Conservation (phyloP, 1,140 invertebrate genomes). For the Telenomus remus region DNA sequence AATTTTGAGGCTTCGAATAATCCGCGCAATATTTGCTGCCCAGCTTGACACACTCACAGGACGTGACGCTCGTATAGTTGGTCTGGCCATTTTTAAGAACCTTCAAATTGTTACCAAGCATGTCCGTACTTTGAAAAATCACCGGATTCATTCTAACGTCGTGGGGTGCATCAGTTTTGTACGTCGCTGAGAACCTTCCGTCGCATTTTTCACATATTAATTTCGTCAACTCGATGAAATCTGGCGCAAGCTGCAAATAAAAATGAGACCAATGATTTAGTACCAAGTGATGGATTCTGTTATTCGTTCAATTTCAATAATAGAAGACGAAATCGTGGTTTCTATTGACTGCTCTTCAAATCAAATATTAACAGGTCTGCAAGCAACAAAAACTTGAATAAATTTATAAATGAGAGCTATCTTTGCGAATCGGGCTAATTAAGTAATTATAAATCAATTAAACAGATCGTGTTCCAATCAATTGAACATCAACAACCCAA, state of each 20-base stretch:
- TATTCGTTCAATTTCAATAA: neutral
- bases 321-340: too few relatives aligned
- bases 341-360: too few relatives aligned
- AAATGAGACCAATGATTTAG: neutral
- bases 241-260: constrained; percentile 1
- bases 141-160: constrained; percentile 23
- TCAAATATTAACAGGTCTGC: too few relatives aligned
- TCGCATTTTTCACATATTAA: constrained; percentile 30
- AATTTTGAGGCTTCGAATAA: constrained; percentile 22
- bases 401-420: neutral
- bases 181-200: constrained; percentile 52
- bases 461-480: constrained; percentile 16
- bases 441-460: constrained; percentile 19
- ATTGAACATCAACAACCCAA: constrained; percentile 27
- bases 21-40: constrained; percentile 16
- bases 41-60: neutral
- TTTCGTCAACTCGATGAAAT: constrained; percentile 11
- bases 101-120: constrained; percentile 56
- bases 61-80: constrained; percentile 32
- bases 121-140: constrained; percentile 53
- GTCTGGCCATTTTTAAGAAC: constrained; percentile 52
- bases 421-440: neutral
- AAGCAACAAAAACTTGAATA: neutral
- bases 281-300: too few relatives aligned
- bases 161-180: constrained; percentile 4